Base-by-base conservation (phyloP, 2,888 invertebrate genomes). In the Eupithecia pulchellata region DNA sequence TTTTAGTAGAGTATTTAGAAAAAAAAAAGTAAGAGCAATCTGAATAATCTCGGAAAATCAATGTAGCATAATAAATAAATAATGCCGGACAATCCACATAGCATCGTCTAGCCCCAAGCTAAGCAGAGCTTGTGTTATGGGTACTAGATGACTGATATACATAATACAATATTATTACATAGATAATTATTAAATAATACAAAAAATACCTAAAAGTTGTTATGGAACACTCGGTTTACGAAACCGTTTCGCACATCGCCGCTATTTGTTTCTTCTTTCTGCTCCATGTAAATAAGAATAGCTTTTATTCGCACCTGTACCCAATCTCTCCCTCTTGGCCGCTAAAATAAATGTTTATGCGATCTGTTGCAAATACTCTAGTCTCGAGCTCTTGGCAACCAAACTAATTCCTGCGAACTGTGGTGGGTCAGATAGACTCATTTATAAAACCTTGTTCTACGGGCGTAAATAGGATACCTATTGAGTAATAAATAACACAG, bases 301-400 rank as follows among this genome's bases (percentile, higher is more conserved):
- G 8, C 27, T 57, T 57, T 57, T 34, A 34, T 34, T 61, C 25
- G 13, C 61, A 61, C 61, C 34, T 61, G 25, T 25, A 47, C 20
- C 58, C 6, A 60, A 34, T 20, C n/a, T 30, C 60, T 58, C n/a
- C 30, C 29, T 32, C 32, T 17, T 32, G 30, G 32, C 25, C 14
- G 34, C 61, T 34, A 36, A n/a, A 47, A 64, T 29, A 52, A 47
- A 64, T 64, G 42, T 64, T 20, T 32, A 64, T 14, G n/a, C 52
- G 5, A 64, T 52, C 20, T 47, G n/a, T 64, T 34, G 47, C 47
- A 52, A 64, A 64, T 64, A 47, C 32, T 5, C 39, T 9, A 67
- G 20, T 63, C 30, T 5, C 30, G 27, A 68, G 57, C 65, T 66
- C 65, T 69, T 69, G 66, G 62, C 66, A 70, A 63, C 70, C 29